Evolutionary conservation across 2,888 invertebrate species (phyloP).

Genomic region (Iselma pallidipennis): DNA sequence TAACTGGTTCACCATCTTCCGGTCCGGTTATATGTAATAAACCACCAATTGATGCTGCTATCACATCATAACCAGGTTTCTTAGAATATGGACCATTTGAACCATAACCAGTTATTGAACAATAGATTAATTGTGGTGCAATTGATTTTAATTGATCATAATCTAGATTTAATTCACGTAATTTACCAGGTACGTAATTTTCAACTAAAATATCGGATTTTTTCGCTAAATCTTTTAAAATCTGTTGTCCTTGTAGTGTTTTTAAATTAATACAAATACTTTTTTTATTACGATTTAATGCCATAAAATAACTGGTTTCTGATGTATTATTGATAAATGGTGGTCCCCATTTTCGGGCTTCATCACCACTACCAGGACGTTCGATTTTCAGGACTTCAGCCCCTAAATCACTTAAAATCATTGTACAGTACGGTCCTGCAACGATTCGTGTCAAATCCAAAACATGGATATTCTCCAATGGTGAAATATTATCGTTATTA

Average conservation of each 20-base stretch:
- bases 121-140: slow-evolving; percentile 85
- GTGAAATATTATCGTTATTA: slow-evolving; percentile 52
- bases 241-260: slow-evolving; percentile 62
- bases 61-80: slow-evolving; percentile 95
- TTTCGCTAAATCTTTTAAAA: slow-evolving; percentile 72
- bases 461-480: slow-evolving; percentile 72
- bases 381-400: slow-evolving; percentile 94
- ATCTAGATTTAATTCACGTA: slow-evolving; percentile 76
- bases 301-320: slow-evolving; percentile 80
- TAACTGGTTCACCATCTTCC: slow-evolving; percentile 79
- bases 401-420: slow-evolving; percentile 91
- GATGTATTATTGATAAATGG: slow-evolving; percentile 71
- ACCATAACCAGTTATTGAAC: slow-evolving; percentile 94
- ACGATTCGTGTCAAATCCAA: slow-evolving; percentile 84
- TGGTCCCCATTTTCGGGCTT: slow-evolving; percentile 91
- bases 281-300: slow-evolving; percentile 93
- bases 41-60: slow-evolving; percentile 92
- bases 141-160: slow-evolving; percentile 71
- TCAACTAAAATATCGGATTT: slow-evolving; percentile 89
- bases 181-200: slow-evolving; percentile 91
- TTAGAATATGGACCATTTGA: slow-evolving; percentile 80
- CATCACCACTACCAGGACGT: slow-evolving; percentile 80
- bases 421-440: slow-evolving; percentile 93
- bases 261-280: slow-evolving; percentile 89
- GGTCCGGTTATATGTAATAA: slow-evolving; percentile 89